Conservation (phyloP, 2,113 vertebrate species). For the Thoracochromis brauschi region DNA sequence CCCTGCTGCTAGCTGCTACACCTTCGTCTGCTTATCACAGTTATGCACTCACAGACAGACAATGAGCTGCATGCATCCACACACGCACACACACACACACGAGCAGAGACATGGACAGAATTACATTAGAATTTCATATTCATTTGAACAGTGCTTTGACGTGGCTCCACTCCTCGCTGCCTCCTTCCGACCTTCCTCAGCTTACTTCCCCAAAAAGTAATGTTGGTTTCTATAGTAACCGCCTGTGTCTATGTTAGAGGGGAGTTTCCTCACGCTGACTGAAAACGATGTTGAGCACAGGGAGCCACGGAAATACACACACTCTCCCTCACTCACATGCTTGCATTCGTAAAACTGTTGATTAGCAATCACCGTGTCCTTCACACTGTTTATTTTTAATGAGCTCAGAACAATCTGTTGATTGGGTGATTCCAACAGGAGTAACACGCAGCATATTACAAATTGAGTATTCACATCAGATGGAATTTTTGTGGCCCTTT, state of each 20-base stretch:
- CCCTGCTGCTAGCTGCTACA: background rate
- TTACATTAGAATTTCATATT: slow-evolving; percentile 28
- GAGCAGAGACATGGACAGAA: background rate
- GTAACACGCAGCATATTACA: background rate
- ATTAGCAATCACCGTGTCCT: slow-evolving; percentile 38
- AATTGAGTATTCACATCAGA: background rate
- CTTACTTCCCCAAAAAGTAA: slow-evolving; percentile 22
- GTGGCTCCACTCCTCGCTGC: background rate
- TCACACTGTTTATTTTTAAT: slow-evolving; percentile 23
- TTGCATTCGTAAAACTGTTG: slow-evolving; percentile 1
- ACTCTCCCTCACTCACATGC: background rate
- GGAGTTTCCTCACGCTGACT: slow-evolving; percentile 46
- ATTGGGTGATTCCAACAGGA: slow-evolving; percentile 12
- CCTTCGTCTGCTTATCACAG: slow-evolving; percentile 25
- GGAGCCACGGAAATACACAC: background rate
- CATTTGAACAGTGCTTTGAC: slow-evolving; percentile 8
- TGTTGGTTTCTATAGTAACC: slow-evolving; percentile 61
- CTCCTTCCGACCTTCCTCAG: background rate
- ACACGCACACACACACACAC: background rate
- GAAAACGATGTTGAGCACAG: slow-evolving; percentile 1
- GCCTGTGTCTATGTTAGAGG: slow-evolving; percentile 16
- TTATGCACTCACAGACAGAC: background rate
- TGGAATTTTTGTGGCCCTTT: background rate
- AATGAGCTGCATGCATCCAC: background rate
- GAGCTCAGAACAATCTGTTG: slow-evolving; percentile 5